Evolutionary conservation across 2,797 vertebrate species (phyloP).

Genomic region (Hozukius guyotensis): DNA sequence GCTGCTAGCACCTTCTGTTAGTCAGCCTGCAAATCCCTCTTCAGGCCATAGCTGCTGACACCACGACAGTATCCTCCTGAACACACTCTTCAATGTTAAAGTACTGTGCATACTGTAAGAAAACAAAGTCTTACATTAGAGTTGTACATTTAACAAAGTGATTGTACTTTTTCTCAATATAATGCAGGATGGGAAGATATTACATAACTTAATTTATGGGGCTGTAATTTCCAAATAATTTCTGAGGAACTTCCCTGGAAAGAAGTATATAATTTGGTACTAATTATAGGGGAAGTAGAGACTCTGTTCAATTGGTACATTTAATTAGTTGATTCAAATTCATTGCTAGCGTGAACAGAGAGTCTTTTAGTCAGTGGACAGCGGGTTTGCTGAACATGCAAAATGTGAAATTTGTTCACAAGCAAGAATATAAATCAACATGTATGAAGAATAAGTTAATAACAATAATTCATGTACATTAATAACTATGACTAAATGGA

Average conservation of each 20-base stretch:
- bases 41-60: constrained; percentile 44
- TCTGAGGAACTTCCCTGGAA: neutral
- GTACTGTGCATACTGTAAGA: neutral
- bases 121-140: neutral
- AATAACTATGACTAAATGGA: neutral
- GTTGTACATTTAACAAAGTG: neutral
- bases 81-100: neutral
- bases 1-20: constrained; percentile 72
- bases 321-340: neutral
- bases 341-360: neutral
- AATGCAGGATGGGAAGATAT: neutral
- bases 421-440: neutral
- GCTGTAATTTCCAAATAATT: neutral
- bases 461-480: neutral
- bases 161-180: neutral
- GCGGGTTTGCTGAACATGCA: neutral
- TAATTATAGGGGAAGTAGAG: neutral
- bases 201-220: neutral
- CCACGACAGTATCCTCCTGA: constrained; percentile 3
- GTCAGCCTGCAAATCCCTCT: constrained; percentile 50
- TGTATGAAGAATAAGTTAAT: neutral
- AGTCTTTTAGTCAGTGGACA: neutral
- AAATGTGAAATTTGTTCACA: neutral
- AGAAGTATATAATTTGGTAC: neutral
- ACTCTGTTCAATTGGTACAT: neutral